Conservation (phyloP, 2,888 invertebrate species). For the Cephus spinipes region DNA sequence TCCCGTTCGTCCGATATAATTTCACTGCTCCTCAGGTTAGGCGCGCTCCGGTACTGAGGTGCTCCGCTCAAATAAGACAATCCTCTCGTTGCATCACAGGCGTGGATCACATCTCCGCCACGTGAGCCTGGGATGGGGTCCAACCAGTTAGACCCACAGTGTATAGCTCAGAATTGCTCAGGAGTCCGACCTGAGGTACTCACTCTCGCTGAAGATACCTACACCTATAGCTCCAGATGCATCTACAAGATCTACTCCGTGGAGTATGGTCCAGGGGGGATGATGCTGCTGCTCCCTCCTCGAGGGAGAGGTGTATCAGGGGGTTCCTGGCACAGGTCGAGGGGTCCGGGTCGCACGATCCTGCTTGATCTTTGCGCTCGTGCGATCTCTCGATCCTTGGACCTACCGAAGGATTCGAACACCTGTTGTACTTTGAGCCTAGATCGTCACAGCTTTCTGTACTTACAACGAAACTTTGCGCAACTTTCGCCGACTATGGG, state of each 20-base stretch:
- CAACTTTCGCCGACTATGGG: conserved; percentile 1
- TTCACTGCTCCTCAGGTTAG: conserved; percentile 18
- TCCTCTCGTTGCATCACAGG: conserved; percentile 57
- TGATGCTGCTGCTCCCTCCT: conserved; percentile 15
- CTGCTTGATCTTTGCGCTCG: conserved; percentile 66
- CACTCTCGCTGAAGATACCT: neutral
- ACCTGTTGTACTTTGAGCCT: conserved; percentile 9
- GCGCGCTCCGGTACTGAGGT: conserved; percentile 4
- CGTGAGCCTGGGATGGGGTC: conserved; percentile 42
- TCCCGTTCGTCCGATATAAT: conserved; percentile 20
- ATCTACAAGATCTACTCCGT: neutral
- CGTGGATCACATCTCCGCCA: conserved; percentile 59
- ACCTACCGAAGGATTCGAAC: conserved; percentile 41
- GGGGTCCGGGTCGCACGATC: conserved; percentile 66
- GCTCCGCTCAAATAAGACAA: conserved; percentile 23
- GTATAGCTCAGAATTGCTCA: neutral
- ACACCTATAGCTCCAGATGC: neutral
- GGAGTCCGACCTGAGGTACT: neutral
- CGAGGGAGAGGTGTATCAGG: conserved; percentile 16
- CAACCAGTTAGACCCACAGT: neutral
- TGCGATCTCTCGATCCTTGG: conserved; percentile 58
- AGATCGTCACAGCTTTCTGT: neutral
- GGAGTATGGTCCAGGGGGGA: conserved; percentile 5
- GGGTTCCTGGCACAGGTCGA: conserved; percentile 54
- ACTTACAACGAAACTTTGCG: neutral